Evolutionary conservation across 2,797 vertebrate species (phyloP), one percentile per base, ranked within the genome.

Genomic region (Vipera ursinii): DNA sequence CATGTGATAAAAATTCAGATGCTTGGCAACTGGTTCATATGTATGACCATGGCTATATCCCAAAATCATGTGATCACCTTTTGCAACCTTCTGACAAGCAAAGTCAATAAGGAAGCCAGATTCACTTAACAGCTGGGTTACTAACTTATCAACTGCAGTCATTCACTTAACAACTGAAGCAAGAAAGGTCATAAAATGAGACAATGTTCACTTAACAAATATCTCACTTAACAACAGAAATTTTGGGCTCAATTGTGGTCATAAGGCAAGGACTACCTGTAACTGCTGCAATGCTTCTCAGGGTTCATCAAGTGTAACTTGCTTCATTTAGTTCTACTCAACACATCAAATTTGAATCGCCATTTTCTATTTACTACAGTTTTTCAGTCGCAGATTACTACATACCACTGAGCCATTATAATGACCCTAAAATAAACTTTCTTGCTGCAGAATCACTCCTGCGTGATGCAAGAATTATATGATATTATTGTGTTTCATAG

Each of bases 381-480:
- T 59, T 73, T 61, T 92, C 57, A 6, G n/a, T 73, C 22, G 15
- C 32, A 10, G 65, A 61, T 57, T 88, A 4, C 55, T 89, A 61
- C 73, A 89, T 26, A 92, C 44, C 14, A 57, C 53, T 53, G 28
- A 61, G 48, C n/a, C 14, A 61, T 55, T 48, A 85, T 9, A 63
- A 78, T 53, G 57, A 63, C 73, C 15, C 26, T 38, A 92, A 88
- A 86, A 15, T 57, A 89, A 92, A 51, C 69, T 89, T 78, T 26
- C 24, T 73, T 32, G 3, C 57, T 89, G 48, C 91, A 55, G 22
- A 10, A 55, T 65, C 61, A 44, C 20, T 63, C 51, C 22, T 48
- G 0, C 73, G 4, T 59, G 91, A 61, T 6, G 48, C 0, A 0
- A n/a, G 0, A 0, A 2, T 3, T 87, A 26, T 6, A 12, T n/a